Percentiles rank a stretch among this genome's conserved stretches.
phyloP scores from a whole-genome alignment of 1,140 invertebrate genomes.

The Cyphomyrmex costatus region DNA sequence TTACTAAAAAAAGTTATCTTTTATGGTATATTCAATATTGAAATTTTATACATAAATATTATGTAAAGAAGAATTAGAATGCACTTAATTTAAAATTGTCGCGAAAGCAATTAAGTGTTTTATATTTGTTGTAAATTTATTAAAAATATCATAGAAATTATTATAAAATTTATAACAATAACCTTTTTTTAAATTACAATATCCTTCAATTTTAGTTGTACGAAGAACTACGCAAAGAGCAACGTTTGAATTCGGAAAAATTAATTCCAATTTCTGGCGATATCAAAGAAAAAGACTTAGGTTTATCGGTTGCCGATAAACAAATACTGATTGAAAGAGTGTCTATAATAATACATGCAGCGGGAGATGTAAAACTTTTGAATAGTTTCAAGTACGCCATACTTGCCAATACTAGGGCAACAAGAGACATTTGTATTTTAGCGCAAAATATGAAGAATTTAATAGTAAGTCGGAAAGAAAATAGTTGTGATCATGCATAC shows the following conservation, averaged over 20 bases:
- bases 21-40: too few species aligned
- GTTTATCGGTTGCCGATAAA: constrained; percentile 87
- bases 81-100: too few species aligned
- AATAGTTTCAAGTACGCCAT: constrained; percentile 92
- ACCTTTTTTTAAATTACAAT: too few species aligned
- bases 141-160: too few species aligned
- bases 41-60: too few species aligned
- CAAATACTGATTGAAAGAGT: constrained; percentile 90
- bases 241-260: constrained; percentile 89
- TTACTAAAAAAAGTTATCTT: too few species aligned
- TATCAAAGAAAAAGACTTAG: constrained; percentile 89
- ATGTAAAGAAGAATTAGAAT: too few species aligned
- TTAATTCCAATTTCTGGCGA: constrained; percentile 94
- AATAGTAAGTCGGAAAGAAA: constrained; percentile 85
- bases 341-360: constrained; percentile 96
- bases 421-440: constrained; percentile 89
- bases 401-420: constrained; percentile 90
- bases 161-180: too few species aligned
- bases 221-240: constrained; percentile 84
- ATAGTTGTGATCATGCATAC: not conserved
- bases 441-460: constrained; percentile 90
- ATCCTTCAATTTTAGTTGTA: constrained; percentile 82
- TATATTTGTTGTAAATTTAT: too few species aligned
- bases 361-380: constrained; percentile 97
- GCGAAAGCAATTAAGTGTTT: too few species aligned